Evolutionary conservation across 2,888 invertebrate genomes (phyloP).

Genomic region (Pachycephus smyrnensis): DNA sequence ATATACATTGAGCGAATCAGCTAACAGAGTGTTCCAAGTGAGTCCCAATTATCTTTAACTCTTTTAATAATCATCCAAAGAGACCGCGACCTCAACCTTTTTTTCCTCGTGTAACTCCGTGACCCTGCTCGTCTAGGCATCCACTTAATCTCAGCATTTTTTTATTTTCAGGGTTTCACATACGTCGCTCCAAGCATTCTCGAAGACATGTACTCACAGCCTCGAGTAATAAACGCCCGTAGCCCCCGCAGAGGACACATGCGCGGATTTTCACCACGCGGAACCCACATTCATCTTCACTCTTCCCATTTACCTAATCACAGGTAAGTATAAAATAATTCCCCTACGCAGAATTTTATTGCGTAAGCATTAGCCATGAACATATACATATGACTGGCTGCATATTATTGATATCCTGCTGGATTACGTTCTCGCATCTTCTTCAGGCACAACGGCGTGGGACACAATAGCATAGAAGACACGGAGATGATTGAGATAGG

Average conservation of each 20-base stretch:
- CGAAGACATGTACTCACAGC: conserved; percentile 85
- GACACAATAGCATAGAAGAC: conserved; percentile 58
- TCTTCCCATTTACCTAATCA: conserved; percentile 33
- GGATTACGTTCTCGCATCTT: conserved; percentile 11
- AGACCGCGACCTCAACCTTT: neutral
- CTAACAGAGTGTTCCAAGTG: conserved; percentile 96
- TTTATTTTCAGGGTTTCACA: conserved; percentile 88
- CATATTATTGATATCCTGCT: neutral
- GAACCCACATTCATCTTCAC: conserved; percentile 41
- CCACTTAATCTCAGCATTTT: conserved; percentile 1
- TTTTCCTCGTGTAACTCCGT: neutral
- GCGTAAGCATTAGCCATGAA: neutral
- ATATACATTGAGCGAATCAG: conserved; percentile 94
- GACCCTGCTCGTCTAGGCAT: neutral
- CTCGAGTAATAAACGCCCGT: conserved; percentile 82
- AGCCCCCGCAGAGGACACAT: conserved; percentile 78
- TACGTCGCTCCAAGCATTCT: conserved; percentile 98
- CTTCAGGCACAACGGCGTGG: conserved; percentile 56
- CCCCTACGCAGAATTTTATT: neutral
- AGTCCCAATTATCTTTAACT: conserved; percentile 47
- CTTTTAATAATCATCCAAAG: neutral
- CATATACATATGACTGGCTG: neutral
- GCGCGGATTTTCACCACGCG: conserved; percentile 56
- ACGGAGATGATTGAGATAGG: conserved; percentile 60
- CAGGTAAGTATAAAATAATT: conserved; percentile 37